Evolutionary conservation across 2,888 invertebrate genomes (phyloP).

Genomic region (Blera fallax): DNA sequence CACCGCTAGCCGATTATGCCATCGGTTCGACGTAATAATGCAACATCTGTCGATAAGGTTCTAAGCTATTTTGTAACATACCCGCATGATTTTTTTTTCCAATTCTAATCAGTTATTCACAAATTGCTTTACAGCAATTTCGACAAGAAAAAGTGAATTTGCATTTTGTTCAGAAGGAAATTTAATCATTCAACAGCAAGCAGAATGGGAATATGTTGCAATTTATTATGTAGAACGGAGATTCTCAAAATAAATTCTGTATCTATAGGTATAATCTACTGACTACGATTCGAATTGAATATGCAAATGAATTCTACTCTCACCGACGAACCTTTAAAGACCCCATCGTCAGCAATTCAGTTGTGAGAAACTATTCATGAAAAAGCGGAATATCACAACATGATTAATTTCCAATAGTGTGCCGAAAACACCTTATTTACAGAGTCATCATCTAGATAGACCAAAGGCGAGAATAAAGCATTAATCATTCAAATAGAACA

Average conservation of each 20-base stretch:
- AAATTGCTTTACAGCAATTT: not conserved
- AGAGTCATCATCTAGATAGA: constrained; percentile 13
- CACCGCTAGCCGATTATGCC: not conserved
- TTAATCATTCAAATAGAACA: constrained; percentile 44
- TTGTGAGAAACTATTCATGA: not conserved
- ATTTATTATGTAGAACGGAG: too few species aligned
- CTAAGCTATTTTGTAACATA: not conserved
- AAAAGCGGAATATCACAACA: not conserved
- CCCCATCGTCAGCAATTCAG: too few species aligned
- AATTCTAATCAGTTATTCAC: not conserved
- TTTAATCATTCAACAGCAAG: not conserved
- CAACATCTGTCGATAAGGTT: not conserved
- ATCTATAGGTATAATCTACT: too few species aligned
- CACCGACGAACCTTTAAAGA: too few species aligned
- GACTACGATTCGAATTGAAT: too few species aligned
- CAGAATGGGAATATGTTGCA: too few species aligned
- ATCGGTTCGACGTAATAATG: not conserved
- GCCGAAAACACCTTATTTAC: not conserved
- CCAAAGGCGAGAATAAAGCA: constrained; percentile 15
- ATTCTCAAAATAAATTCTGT: too few species aligned
- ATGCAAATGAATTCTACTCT: too few species aligned
- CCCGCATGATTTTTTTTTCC: not conserved
- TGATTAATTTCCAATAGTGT: not conserved
- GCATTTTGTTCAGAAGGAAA: not conserved
- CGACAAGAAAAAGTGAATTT: not conserved